Evolutionary conservation across 2,113 vertebrate species (phyloP), one percentile per base, ranked within the genome.

Genomic region (Melanerpes aurifrons): DNA sequence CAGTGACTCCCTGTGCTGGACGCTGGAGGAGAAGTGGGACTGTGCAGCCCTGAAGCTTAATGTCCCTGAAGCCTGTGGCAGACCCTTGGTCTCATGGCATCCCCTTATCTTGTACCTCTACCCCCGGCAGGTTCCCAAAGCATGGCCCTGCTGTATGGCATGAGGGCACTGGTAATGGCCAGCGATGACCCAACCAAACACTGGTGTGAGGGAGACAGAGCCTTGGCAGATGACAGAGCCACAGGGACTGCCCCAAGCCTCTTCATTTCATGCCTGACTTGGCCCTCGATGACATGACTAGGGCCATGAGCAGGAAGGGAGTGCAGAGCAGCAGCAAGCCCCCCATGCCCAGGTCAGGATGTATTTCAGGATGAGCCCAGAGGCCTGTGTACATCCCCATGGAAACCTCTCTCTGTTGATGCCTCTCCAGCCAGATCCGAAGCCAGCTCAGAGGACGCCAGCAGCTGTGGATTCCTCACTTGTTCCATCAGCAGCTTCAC

Each of bases 401-500:
- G 94, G 96, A 95, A 96, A 96, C 94, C 15, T 8, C 31, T 3
- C 43, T 94, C 50, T 94, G 95, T 95, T 95, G 95, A 93, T 68
- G 47, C 64, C 74, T 61, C 40, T n/a, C 57, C 29, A 7, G 71
- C 92, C 90, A 93, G 57, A 53, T 9, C 28, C 1, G 2, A 4
- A 3, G 86, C 57, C 76, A 84, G 72, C 70, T 45, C n/a, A 4
- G 14, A 18, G 66, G 77, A 57, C 80, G 90, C 35, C 89, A 87
- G 94, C 97, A 95, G 96, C 96, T 92, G 96, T 7, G 15, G 73
- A 97, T 97, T 97, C 96, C 91, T 96, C 95, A 72, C 71, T 64
- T 67, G 87, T 97, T 93, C 96, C 97, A 92, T 93, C 97, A 96
- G 95, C 93, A 61, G 79, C 86, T 82, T 67, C 0, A 3, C 2